Evolutionary conservation across 2,888 invertebrate genomes (phyloP).

Genomic region (Synergus umbraculus): DNA sequence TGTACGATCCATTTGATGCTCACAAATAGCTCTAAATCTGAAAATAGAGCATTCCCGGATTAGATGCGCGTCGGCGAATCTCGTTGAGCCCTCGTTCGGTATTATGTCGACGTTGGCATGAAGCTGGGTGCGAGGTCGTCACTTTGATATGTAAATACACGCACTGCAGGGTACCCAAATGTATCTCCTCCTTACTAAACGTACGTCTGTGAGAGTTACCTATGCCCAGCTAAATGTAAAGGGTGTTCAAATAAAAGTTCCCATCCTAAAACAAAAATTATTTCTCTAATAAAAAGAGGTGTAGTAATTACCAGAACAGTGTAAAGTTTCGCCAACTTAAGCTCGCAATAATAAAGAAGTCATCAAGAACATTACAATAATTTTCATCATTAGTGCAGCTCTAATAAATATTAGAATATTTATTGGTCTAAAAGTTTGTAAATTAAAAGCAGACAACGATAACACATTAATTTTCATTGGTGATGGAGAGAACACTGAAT

Average conservation of each 20-base stretch:
- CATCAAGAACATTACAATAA: too few relatives aligned
- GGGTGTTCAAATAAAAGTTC: conserved; percentile 16
- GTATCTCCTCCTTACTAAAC: conserved; percentile 48
- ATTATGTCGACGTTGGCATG: conserved; percentile 52
- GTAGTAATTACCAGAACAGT: too few relatives aligned
- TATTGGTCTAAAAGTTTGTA: too few relatives aligned
- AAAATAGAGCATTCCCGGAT: conserved; percentile 60
- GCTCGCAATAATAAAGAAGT: too few relatives aligned
- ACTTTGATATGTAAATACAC: conserved; percentile 77
- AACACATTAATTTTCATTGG: too few relatives aligned
- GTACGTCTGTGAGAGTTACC: conserved; percentile 30
- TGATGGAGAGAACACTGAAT: too few relatives aligned
- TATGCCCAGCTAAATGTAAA: neutral
- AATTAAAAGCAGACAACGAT: too few relatives aligned
- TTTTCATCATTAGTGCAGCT: too few relatives aligned
- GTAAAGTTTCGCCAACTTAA: too few relatives aligned
- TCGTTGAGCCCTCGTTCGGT: conserved; percentile 47
- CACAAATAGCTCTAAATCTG: conserved; percentile 52
- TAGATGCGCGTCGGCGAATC: conserved; percentile 51
- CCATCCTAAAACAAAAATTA: conserved; percentile 15
- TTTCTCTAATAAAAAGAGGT: neutral
- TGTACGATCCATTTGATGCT: conserved; percentile 33
- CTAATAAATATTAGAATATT: too few relatives aligned
- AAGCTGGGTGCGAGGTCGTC: conserved; percentile 60
- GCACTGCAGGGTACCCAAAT: conserved; percentile 65